These are phyloP conservation scores for Sebastolobus altivelis DNA, from an alignment of 2,797 vertebrate species.

Conservation along the genomic window DNA sequence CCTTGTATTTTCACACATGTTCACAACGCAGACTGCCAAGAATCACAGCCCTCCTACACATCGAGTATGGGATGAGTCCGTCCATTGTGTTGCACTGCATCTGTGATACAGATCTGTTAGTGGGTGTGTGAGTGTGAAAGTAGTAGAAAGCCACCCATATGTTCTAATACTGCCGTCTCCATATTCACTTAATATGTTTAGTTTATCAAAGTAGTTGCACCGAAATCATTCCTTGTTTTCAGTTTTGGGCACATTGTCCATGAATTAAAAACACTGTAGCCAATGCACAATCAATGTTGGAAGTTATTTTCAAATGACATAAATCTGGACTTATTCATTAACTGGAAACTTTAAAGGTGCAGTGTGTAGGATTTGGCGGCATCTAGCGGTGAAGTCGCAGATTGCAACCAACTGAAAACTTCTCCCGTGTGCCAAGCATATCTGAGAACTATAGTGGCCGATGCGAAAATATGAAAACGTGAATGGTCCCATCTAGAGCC, in stretches of 20 bases:
- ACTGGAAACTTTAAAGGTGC: neutral
- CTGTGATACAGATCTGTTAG: conserved; percentile 36
- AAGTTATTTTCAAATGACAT: neutral
- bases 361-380: neutral
- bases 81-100: conserved; percentile 48
- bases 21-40: conserved; percentile 56
- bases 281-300: neutral
- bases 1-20: conserved; percentile 64
- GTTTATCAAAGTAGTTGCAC: neutral
- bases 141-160: conserved; percentile 30
- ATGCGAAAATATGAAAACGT: neutral
- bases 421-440: neutral
- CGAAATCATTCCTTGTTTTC: neutral
- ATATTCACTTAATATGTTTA: conserved; percentile 22
- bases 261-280: neutral
- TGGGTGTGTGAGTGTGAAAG: neutral
- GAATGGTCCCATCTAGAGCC: neutral
- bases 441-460: neutral
- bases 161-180: conserved; percentile 10
- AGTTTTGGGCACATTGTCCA: neutral
- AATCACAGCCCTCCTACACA: conserved; percentile 63
- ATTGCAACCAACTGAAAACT: neutral
- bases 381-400: neutral
- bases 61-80: conserved; percentile 34
- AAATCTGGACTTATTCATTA: neutral